phyloP scores from a whole-genome alignment of 2,113 vertebrate species.

The Lasiurus cinereus region DNA sequence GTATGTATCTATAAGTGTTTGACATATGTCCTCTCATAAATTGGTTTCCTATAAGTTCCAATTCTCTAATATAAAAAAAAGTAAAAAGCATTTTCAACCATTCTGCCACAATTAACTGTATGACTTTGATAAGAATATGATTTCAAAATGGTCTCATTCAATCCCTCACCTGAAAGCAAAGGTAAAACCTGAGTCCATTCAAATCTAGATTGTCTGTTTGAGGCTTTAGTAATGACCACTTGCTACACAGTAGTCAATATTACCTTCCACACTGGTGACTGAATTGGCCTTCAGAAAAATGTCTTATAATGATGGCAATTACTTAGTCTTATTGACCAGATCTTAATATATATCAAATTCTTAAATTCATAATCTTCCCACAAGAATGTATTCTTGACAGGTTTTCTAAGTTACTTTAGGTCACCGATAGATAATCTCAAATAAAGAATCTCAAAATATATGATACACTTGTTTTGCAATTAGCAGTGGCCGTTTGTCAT shows the following conservation, averaged over 20 bases:
- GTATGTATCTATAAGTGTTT: background rate
- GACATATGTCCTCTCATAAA: background rate
- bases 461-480: background rate
- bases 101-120: background rate
- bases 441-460: background rate
- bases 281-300: background rate
- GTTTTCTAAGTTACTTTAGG: background rate
- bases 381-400: background rate
- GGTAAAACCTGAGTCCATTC: background rate
- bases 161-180: background rate
- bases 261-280: background rate
- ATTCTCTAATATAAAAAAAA: background rate
- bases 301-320: background rate
- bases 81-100: background rate
- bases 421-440: background rate
- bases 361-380: background rate
- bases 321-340: background rate
- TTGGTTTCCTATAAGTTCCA: background rate
- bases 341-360: background rate
- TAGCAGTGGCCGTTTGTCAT: background rate
- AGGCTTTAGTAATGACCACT: background rate
- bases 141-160: background rate
- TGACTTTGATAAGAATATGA: background rate
- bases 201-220: background rate
- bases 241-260: background rate